phyloP scores from a whole-genome alignment of 2,113 vertebrate genomes.

The Scopus umbretta region DNA sequence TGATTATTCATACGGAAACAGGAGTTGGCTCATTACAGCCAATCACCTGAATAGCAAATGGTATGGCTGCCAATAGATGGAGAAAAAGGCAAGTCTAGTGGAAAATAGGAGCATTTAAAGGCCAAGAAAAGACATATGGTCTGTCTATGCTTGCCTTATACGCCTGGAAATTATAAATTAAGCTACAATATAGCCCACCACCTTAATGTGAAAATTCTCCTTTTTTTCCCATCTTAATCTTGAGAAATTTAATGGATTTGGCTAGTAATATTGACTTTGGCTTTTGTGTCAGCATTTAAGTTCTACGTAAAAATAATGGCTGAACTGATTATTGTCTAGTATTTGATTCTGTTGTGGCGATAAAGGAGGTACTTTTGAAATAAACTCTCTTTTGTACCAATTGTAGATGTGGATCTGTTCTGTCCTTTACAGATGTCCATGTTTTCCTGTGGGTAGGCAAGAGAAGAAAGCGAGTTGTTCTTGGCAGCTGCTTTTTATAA shows the following conservation, averaged over 20 bases:
- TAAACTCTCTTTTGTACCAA: neutral
- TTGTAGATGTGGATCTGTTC: slow-evolving; percentile 30
- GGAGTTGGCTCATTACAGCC: slow-evolving; percentile 63
- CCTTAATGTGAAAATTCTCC: slow-evolving; percentile 36
- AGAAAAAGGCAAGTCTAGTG: slow-evolving; percentile 71
- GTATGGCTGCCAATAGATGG: slow-evolving; percentile 63
- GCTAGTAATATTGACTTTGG: neutral
- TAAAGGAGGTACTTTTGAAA: neutral
- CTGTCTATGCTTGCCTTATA: slow-evolving; percentile 65
- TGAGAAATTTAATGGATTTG: slow-evolving; percentile 11
- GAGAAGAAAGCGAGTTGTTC: slow-evolving; percentile 17
- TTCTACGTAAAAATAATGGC: neutral
- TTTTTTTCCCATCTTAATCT: neutral
- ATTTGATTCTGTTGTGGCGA: neutral
- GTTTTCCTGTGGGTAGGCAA: slow-evolving; percentile 5
- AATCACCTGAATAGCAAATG: slow-evolving; percentile 69
- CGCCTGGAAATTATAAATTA: slow-evolving; percentile 64
- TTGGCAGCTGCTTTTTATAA: neutral
- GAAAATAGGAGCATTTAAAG: slow-evolving; percentile 70
- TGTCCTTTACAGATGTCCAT: slow-evolving; percentile 34
- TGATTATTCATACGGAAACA: slow-evolving; percentile 63
- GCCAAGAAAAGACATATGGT: slow-evolving; percentile 68
- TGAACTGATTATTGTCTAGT: neutral
- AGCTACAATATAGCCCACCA: slow-evolving; percentile 51
- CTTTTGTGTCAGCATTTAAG: neutral